Base-by-base conservation (phyloP, 2,888 invertebrate species). In the Sphecodes monilicornis region DNA sequence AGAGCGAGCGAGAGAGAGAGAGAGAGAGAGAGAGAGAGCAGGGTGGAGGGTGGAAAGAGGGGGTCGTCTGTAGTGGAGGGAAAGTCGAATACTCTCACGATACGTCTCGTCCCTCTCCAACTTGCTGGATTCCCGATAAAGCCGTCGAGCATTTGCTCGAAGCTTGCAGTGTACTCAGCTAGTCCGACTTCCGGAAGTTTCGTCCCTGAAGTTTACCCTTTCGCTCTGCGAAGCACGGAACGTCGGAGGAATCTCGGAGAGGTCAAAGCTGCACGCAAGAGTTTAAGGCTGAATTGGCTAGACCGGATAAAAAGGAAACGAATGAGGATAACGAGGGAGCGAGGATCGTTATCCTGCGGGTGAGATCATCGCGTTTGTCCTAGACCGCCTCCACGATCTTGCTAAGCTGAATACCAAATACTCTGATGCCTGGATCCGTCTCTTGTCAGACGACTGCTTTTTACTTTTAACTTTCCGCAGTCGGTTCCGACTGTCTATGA, bases 171-270 rank as follows among this genome's bases (percentile, higher is more conserved):
- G 83, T 88, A 90, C 82, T 87, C 84, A 84, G 82, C 84, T 88
- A 84, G 86, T 88, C 86, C 88, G 86, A 90, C 90, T 90, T 91
- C 77, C 87, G 87, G 71, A 90, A 91, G 87, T 90, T 89, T 76
- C 88, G 85, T 88, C 84, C 86, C 89, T 85, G 78, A 90, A 90
- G 91, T 90, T 90, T 86, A 90, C 86, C 91, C 90, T 90, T 89
- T 90, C 86, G 88, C 85, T 81, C 80, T 80, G 83, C 78, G 82
- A 70, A 86, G 80, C 85, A 73, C 80, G 77, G 75, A 80, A 85
- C 86, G 73, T 78, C 80, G 86, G 82, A 81, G 85, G 85, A 89
- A 90, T 90, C 86, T 86, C 77, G 69, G 86, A 72, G 78, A 86
- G 84, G 88, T 86, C 85, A 85, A 88, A 90, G 85, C 89, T 78